Conservation (phyloP, 2,797 vertebrate genomes). For the Myripristis murdjan region DNA sequence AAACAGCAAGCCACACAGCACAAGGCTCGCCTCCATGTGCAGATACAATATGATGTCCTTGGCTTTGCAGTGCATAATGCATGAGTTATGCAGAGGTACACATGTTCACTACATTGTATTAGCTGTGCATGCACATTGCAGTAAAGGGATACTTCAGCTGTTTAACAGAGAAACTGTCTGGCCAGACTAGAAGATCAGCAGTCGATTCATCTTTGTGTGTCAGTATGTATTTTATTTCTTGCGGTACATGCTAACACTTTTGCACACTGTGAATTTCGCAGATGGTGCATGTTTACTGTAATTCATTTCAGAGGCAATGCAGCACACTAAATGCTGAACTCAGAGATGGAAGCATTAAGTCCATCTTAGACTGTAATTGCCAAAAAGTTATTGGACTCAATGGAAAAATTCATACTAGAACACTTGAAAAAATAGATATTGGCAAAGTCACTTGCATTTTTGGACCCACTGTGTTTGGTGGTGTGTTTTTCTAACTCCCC, state of each 20-base stretch:
- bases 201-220: neutral
- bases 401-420: neutral
- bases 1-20: neutral
- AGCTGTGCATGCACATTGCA: neutral
- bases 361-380: neutral
- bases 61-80: slow-evolving; percentile 16
- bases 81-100: slow-evolving; percentile 1
- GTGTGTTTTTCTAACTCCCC: no score
- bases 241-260: no score
- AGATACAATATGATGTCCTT: neutral
- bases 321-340: neutral
- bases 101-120: neutral
- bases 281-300: neutral
- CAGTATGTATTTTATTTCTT: neutral
- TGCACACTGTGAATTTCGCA: neutral
- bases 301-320: neutral
- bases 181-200: neutral
- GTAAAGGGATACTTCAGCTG: slow-evolving; percentile 12
- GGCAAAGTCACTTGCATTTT: no score
- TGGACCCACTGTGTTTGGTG: no score
- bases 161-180: neutral
- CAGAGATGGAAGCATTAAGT: neutral
- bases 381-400: neutral
- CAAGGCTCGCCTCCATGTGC: neutral
- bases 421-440: no score